These are phyloP conservation scores for Sternarchorhynchus goeldii DNA, from an alignment of 2,797 vertebrate genomes.

Conservation along the genomic window DNA sequence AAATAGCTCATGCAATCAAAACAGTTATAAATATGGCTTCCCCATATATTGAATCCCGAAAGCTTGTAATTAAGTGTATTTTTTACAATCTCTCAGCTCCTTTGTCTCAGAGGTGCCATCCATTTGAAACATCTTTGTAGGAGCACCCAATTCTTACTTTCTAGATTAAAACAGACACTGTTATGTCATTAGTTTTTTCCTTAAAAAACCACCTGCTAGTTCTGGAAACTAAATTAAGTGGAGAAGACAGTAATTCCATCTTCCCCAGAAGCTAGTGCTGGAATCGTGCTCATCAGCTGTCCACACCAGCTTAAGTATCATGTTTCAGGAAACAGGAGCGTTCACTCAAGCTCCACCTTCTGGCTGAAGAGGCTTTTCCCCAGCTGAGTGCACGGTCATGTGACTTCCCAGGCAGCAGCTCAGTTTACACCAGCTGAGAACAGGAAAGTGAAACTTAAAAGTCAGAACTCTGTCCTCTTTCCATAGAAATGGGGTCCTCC, in stretches of 20 bases:
- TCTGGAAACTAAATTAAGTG: background rate
- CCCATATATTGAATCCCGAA: too few relatives aligned
- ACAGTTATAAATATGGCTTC: too few relatives aligned
- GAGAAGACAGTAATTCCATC: background rate
- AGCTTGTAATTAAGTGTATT: too few relatives aligned
- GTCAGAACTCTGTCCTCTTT: background rate
- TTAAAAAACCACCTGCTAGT: too few relatives aligned
- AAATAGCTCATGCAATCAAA: too few relatives aligned
- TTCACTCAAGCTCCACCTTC: background rate
- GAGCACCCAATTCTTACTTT: too few relatives aligned
- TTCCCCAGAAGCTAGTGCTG: background rate
- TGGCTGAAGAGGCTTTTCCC: background rate
- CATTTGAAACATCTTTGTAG: too few relatives aligned
- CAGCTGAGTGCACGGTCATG: slow-evolving; percentile 24
- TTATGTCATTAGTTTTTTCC: too few relatives aligned
- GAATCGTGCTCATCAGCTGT: background rate
- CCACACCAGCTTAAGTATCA: background rate
- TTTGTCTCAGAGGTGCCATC: too few relatives aligned
- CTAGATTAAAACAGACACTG: too few relatives aligned
- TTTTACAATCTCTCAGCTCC: too few relatives aligned
- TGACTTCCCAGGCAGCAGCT: slow-evolving; percentile 46
- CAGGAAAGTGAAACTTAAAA: slow-evolving; percentile 68
- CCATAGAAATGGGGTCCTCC: background rate
- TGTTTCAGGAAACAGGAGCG: slow-evolving; percentile 31
- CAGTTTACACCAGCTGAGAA: slow-evolving; percentile 38